Evolutionary conservation across 2,113 vertebrate genomes (phyloP).

Genomic region (Scytalopus superciliaris): DNA sequence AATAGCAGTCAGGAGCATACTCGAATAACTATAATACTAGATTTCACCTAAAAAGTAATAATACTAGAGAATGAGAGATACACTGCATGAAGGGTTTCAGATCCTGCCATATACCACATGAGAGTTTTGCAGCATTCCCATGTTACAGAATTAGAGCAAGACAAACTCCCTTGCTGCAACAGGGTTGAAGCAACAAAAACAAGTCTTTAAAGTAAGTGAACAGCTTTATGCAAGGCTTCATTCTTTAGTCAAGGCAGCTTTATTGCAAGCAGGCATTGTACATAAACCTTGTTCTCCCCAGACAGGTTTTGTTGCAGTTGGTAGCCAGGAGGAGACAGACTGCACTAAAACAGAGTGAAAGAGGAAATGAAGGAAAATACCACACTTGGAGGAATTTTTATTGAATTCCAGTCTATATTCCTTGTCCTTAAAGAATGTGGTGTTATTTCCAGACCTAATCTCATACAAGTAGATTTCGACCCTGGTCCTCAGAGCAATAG

Average conservation of each 20-base stretch:
- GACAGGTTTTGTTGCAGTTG: neutral
- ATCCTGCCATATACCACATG: fast-evolving
- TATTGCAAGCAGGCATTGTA: neutral
- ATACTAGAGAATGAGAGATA: neutral
- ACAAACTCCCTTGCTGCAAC: neutral
- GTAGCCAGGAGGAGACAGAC: neutral
- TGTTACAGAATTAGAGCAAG: neutral
- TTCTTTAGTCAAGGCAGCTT: neutral
- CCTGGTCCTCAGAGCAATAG: neutral
- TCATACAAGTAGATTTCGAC: neutral
- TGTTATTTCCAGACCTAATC: neutral
- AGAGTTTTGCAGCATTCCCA: neutral
- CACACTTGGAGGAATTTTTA: neutral
- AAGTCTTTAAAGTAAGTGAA: neutral
- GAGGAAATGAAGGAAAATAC: constrained; percentile 46
- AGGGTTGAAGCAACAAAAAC: neutral
- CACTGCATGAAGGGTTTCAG: neutral
- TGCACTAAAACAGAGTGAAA: neutral
- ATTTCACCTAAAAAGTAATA: neutral
- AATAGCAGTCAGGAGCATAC: neutral
- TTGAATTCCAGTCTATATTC: neutral
- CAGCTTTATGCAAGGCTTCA: neutral
- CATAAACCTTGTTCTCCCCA: neutral
- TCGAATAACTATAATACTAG: neutral
- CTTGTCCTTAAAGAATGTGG: neutral